Evolutionary conservation across 2,797 vertebrate species (phyloP).

Genomic region (Lophius americanus): DNA sequence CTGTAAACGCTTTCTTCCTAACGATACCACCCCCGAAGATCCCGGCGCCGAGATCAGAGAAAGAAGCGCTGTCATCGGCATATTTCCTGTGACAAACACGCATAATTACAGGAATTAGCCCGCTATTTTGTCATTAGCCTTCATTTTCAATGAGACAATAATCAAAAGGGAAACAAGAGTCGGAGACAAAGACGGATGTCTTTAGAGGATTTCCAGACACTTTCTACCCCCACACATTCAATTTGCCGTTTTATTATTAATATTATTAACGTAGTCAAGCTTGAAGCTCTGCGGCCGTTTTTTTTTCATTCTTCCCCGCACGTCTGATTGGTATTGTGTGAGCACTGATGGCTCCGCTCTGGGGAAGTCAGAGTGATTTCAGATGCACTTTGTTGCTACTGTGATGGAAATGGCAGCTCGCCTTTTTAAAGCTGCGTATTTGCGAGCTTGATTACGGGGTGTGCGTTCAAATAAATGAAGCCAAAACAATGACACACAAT

Average conservation of each 20-base stretch:
- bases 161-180: slow-evolving; percentile 80
- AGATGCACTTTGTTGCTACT: slow-evolving; percentile 81
- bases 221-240: slow-evolving; percentile 71
- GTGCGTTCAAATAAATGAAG: slow-evolving; percentile 84
- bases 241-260: slow-evolving; percentile 83
- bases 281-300: slow-evolving; percentile 67
- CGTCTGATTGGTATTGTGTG: slow-evolving; percentile 83
- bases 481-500: slow-evolving; percentile 84
- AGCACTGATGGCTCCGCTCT: slow-evolving; percentile 76
- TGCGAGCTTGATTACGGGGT: slow-evolving; percentile 83
- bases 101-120: slow-evolving; percentile 86
- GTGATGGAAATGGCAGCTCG: slow-evolving; percentile 83
- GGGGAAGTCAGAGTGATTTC: slow-evolving; percentile 79
- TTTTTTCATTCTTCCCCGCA: slow-evolving; percentile 37
- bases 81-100: slow-evolving; percentile 79
- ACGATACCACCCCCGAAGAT: slow-evolving; percentile 69
- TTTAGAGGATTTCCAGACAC: slow-evolving; percentile 76
- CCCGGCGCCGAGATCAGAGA: slow-evolving; percentile 64
- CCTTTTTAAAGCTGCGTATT: slow-evolving; percentile 81
- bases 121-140: slow-evolving; percentile 84
- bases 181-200: slow-evolving; percentile 79
- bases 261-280: slow-evolving; percentile 83
- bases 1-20: slow-evolving; percentile 59
- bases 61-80: slow-evolving; percentile 74
- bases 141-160: slow-evolving; percentile 80